A percentile compares a stretch with the other conserved stretches of the same genome.
phyloP scores from a whole-genome alignment of 2,113 vertebrate genomes.

The Apteryx mantelli region DNA sequence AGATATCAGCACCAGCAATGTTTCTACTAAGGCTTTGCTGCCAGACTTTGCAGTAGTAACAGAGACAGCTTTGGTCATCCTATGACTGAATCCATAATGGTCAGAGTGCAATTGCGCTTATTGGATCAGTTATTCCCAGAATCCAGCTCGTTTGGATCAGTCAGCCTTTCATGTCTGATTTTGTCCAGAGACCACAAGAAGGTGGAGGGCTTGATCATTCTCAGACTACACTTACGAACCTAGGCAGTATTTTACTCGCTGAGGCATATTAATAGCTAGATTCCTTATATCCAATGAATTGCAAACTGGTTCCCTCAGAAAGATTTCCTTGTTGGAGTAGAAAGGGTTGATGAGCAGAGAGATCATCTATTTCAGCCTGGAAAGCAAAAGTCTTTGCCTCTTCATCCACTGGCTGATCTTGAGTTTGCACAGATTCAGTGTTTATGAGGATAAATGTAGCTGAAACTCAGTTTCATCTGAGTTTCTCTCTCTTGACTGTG shows the following conservation, averaged over 20 bases:
- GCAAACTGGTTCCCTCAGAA: conserved; percentile 76
- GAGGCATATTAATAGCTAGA: background rate
- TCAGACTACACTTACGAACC: background rate
- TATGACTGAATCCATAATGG: conserved; percentile 63
- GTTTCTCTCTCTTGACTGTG: background rate
- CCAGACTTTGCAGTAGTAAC: conserved; percentile 71
- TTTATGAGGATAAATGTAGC: conserved; percentile 18
- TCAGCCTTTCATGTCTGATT: conserved; percentile 70
- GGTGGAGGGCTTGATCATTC: background rate
- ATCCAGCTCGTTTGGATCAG: conserved; percentile 73
- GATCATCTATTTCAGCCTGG: conserved; percentile 79
- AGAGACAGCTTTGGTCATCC: conserved; percentile 77
- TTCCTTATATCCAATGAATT: conserved; percentile 75
- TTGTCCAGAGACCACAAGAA: conserved; percentile 65
- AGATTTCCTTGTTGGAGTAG: conserved; percentile 80
- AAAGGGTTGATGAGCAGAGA: conserved; percentile 81
- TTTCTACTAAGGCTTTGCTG: conserved; percentile 69
- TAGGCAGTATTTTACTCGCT: background rate
- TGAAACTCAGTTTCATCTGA: background rate
- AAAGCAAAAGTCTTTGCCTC: conserved; percentile 79
- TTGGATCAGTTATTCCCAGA: conserved; percentile 71
- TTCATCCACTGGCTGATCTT: conserved; percentile 73
- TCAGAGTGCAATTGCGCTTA: conserved; percentile 53
- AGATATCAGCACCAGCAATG: conserved; percentile 67
- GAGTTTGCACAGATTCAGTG: conserved; percentile 68